phyloP scores from a whole-genome alignment of 92 coral and sea anemone genomes.

The Palythoa heliodiscus region DNA sequence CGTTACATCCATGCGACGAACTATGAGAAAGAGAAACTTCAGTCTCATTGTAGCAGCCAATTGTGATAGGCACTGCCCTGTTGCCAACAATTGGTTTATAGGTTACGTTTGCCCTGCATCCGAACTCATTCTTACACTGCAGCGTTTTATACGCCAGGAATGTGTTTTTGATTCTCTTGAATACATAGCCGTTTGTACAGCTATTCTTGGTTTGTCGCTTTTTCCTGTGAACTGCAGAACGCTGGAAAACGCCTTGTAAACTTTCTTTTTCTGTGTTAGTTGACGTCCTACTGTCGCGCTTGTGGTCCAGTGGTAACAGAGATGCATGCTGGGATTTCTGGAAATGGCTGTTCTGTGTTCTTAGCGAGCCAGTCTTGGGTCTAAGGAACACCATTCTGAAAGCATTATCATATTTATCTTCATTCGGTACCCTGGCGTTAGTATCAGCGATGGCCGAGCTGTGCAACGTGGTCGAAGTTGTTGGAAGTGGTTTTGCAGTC shows the following conservation, averaged over 20 bases:
- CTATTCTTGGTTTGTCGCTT: not conserved
- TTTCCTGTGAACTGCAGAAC: not conserved
- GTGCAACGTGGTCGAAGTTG: not conserved
- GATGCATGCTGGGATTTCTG: not conserved
- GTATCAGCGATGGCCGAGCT: not conserved
- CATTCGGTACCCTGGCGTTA: no score
- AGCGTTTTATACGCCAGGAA: not conserved
- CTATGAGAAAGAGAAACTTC: not conserved
- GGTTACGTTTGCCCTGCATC: not conserved
- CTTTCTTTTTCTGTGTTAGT: not conserved
- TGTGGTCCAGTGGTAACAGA: not conserved
- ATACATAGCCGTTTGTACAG: not conserved
- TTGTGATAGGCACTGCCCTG: not conserved
- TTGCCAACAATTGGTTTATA: not conserved
- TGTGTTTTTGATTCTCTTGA: not conserved
- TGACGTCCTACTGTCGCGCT: not conserved
- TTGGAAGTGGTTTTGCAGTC: not conserved
- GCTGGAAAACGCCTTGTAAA: no score
- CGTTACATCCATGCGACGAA: not conserved
- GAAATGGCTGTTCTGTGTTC: not conserved
- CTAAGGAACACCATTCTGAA: not conserved
- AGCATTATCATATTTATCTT: not conserved
- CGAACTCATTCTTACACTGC: not conserved
- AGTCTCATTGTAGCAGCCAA: not conserved
- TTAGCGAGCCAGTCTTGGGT: not conserved